These are phyloP conservation scores for Acridotheres tristis DNA, from an alignment of 2,797 vertebrate genomes.

Conservation along the genomic window DNA sequence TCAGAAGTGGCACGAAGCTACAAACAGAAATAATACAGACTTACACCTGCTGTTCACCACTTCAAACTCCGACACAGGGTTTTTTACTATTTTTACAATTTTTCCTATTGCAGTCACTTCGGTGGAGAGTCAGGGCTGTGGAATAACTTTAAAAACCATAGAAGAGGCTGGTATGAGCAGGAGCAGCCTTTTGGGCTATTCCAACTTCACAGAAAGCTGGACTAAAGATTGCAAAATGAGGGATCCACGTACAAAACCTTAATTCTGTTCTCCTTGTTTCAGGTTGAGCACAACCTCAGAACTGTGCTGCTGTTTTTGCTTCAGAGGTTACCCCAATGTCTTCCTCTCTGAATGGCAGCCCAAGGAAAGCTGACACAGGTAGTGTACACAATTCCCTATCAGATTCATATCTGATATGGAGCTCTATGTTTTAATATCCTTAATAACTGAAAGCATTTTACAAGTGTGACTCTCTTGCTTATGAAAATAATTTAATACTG, in stretches of 20 bases:
- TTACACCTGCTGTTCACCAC: accelerated
- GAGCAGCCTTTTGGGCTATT: background rate
- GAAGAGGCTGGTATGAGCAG: background rate
- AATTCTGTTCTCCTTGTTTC: background rate
- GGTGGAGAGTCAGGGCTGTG: background rate
- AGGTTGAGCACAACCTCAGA: background rate
- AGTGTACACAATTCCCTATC: background rate
- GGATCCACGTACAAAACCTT: background rate
- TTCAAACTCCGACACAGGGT: background rate
- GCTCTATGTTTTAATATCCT: background rate
- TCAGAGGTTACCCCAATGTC: accelerated
- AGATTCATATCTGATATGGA: background rate
- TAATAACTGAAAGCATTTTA: background rate
- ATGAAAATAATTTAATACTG: background rate
- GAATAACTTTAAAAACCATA: background rate
- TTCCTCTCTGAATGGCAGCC: background rate
- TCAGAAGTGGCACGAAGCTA: background rate
- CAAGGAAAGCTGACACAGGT: background rate
- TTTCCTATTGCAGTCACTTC: background rate
- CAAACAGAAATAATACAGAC: background rate
- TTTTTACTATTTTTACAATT: background rate
- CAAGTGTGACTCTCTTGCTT: background rate
- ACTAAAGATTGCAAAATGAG: background rate
- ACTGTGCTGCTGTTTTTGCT: background rate
- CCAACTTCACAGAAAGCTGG: background rate